These are phyloP conservation scores for Tenebrosternarchus preto DNA, from an alignment of 2,113 vertebrate genomes.

Conservation along the genomic window DNA sequence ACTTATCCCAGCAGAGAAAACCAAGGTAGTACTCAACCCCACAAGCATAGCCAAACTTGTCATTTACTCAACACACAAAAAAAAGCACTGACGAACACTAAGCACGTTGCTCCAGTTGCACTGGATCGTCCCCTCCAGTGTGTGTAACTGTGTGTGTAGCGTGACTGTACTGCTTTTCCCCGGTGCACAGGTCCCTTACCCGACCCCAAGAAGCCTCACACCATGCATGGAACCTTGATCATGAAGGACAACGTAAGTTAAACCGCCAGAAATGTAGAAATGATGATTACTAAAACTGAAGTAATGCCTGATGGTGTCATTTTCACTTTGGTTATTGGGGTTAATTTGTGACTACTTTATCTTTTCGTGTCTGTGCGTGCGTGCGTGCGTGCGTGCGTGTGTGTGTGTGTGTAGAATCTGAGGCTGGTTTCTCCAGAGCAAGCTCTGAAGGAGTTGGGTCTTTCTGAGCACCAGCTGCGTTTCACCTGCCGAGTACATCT, in stretches of 20 bases:
- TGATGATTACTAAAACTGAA: no score
- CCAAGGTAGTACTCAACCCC: neutral
- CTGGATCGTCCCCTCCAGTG: neutral
- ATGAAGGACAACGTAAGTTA: constrained; percentile 94
- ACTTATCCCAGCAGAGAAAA: no score
- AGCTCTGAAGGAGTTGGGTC: constrained; percentile 92
- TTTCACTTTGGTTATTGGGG: neutral
- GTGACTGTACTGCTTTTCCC: neutral
- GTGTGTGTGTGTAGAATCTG: constrained; percentile 76
- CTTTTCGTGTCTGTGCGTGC: neutral
- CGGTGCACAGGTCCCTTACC: constrained; percentile 79
- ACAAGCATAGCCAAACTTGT: no score
- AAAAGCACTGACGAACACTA: no score
- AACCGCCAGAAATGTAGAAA: neutral
- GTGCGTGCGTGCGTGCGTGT: constrained; percentile 21
- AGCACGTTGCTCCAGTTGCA: no score
- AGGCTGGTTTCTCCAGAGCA: constrained; percentile 91
- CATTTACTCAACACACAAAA: no score
- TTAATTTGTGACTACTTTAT: neutral
- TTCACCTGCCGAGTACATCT: constrained; percentile 95
- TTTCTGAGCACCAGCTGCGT: constrained; percentile 90
- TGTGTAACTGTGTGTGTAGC: neutral
- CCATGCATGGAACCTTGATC: constrained; percentile 90
- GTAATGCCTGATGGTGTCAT: neutral
- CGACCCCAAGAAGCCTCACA: constrained; percentile 85